Percentiles rank a stretch among this genome's conserved stretches.
Conservation (phyloP, 1,140 invertebrate genomes). For the Trichoplusia ni region DNA sequence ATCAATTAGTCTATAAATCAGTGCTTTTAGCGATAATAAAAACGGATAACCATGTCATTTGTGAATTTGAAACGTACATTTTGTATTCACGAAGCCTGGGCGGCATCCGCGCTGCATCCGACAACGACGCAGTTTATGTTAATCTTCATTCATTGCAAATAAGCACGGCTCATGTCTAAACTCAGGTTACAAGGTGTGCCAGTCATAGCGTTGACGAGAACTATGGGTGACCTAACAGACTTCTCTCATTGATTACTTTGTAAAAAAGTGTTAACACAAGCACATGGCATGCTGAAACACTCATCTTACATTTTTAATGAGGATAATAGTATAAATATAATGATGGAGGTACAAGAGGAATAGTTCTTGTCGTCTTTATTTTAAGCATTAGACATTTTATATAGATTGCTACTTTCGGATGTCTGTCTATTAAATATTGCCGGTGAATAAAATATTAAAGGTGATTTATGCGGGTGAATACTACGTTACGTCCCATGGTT, state of each 20-base stretch:
- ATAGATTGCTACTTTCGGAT: no score
- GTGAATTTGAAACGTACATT: conserved; percentile 55
- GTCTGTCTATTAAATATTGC: no score
- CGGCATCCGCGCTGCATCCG: conserved; percentile 41
- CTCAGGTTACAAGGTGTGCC: conserved; percentile 63
- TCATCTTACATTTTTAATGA: no score
- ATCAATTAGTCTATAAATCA: background rate
- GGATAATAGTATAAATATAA: no score
- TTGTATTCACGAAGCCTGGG: conserved; percentile 51
- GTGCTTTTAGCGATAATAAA: background rate
- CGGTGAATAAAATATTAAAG: no score
- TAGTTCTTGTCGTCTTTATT: no score
- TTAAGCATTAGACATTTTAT: no score
- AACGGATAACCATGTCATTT: conserved; percentile 45
- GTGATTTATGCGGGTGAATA: no score
- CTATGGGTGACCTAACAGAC: background rate
- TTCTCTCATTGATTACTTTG: conserved; percentile 32
- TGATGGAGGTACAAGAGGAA: no score
- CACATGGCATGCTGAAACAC: no score
- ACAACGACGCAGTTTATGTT: conserved; percentile 60
- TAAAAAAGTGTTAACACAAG: no score
- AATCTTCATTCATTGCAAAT: conserved; percentile 78
- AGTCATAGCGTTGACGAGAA: conserved; percentile 23
- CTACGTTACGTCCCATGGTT: no score
- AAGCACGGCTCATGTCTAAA: conserved; percentile 57